phyloP scores from a whole-genome alignment of 2,113 vertebrate genomes.

The Campylorhamphus procurvoides region DNA sequence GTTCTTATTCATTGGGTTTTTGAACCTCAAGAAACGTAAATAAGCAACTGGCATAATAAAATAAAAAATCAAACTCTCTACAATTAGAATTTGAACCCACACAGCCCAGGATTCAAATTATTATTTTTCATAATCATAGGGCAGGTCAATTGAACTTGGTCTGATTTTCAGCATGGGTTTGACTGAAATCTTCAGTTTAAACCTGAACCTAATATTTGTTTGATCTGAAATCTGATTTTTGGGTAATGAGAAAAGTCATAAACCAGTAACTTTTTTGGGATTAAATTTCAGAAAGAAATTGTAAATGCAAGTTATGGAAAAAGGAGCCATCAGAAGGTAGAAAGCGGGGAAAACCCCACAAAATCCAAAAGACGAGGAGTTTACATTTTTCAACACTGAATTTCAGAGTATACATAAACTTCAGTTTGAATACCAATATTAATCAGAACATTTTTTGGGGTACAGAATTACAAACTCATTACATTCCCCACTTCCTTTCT shows the following conservation, averaged over 20 bases:
- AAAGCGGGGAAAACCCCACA: not conserved
- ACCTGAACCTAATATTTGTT: not conserved
- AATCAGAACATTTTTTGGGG: not conserved
- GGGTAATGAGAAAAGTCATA: not conserved
- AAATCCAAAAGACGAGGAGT: not conserved
- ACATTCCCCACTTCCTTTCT: fast-evolving
- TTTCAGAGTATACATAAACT: not conserved
- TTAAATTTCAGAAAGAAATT: not conserved
- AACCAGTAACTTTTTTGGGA: fast-evolving
- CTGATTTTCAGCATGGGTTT: not conserved
- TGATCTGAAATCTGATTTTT: not conserved
- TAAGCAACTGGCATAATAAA: not conserved
- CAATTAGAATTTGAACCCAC: not conserved
- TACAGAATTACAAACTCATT: not conserved
- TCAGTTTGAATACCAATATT: not conserved
- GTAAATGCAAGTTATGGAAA: not conserved
- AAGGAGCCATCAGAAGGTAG: not conserved
- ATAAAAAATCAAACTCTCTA: not conserved
- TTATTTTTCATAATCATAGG: not conserved
- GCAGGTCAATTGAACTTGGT: not conserved
- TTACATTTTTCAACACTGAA: not conserved
- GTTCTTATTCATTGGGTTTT: not conserved
- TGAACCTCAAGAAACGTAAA: not conserved
- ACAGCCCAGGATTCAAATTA: not conserved
- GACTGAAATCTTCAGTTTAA: not conserved